Evolutionary conservation across 2,797 vertebrate species (phyloP).

Genomic region (Sebastes matsubarae): DNA sequence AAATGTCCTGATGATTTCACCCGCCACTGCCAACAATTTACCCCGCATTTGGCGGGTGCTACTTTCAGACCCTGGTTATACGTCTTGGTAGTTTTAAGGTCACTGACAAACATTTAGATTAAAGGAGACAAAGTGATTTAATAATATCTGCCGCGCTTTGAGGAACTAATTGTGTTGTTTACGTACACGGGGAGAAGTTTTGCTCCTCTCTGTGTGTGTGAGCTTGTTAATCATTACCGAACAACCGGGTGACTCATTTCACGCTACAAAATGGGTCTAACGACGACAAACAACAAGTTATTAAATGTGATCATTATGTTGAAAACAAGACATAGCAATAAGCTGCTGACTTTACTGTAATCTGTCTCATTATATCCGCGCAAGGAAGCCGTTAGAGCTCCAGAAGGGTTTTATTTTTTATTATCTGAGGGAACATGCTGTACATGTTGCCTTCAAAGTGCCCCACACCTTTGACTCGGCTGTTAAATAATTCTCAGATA

Average conservation of each 20-base stretch:
- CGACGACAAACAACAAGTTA: constrained; percentile 69
- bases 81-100: neutral
- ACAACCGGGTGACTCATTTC: constrained; percentile 45
- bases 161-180: constrained; percentile 41
- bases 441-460: constrained; percentile 28
- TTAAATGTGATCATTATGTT: neutral
- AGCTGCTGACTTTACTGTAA: neutral
- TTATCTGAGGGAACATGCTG: constrained; percentile 2
- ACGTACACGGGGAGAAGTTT: constrained; percentile 21
- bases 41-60: too few relatives aligned
- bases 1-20: too few relatives aligned
- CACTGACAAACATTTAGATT: neutral
- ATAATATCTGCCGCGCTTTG: constrained; percentile 15
- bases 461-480: constrained; percentile 30
- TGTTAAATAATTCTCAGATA: constrained; percentile 48
- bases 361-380: neutral
- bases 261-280: constrained; percentile 38
- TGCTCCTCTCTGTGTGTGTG: constrained; percentile 2
- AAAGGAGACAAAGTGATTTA: constrained; percentile 2
- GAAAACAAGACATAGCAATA: constrained; percentile 23
- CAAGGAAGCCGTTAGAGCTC: neutral
- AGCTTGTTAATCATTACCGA: constrained; percentile 59
- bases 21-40: too few relatives aligned
- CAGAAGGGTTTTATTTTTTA: neutral
- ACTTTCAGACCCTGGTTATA: too few relatives aligned